Base-by-base conservation (phyloP, 2,797 vertebrate genomes). In the Macropodus opercularis region DNA sequence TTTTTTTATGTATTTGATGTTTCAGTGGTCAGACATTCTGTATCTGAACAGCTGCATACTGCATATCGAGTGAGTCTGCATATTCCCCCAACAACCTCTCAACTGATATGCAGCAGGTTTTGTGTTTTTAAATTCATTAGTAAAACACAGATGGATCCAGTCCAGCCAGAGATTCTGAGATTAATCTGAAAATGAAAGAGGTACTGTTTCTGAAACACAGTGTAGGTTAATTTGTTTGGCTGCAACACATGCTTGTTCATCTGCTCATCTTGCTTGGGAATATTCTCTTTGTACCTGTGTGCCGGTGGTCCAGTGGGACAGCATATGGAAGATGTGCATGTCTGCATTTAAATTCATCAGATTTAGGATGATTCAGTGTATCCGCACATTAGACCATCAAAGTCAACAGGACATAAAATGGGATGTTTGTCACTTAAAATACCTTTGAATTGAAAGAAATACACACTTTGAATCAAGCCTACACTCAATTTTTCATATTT, bases 141-240 rank as follows among this genome's bases (percentile, higher is more conserved):
- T 66, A 43, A 52, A 31, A 42, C 21, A 57, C 21, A 64, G 38
- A 73, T 67, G 46, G 44, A 62, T 60, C 10, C 15, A 21, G 5
- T 75, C 54, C 63, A 67, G 41, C 18, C 35, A 27, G 36, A 38
- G 19, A 40, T 40, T 53, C 21, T 17, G 1, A 27, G 5, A 29
- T 49, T 60, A 8, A 60, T 72, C 56, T 74, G 38, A 65, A 55
- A 66, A 62, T 27, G 57, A 31, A 49, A 34, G 19, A 57, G n/a
- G 5, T 6, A 2, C 27, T 52, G 46, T 62, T 43, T 63, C 57
- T 54, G 18, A 61, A 47, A 58, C 42, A 42, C n/a, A 27, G 23
- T 53, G 42, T 22, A 55, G 66, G 69, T 81, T 79, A 56, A 81
- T 77, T 87, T 78, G 61, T 65, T 77, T 72, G 75, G 46, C 68